These are phyloP conservation scores for Phytoseiulus persimilis DNA, from an alignment of 2,888 invertebrate species.

Conservation along the genomic window DNA sequence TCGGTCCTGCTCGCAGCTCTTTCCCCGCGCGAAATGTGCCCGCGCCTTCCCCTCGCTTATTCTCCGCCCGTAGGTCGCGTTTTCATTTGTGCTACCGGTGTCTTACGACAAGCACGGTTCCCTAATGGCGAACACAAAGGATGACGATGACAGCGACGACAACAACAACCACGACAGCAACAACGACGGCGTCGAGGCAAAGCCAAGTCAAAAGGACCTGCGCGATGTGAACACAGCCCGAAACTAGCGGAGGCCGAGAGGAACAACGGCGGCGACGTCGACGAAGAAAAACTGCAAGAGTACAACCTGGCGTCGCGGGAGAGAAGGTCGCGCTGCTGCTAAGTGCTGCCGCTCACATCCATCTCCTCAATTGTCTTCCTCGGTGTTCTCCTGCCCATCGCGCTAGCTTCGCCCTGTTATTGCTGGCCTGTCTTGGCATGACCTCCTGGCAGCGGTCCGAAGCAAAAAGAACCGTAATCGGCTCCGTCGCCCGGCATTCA, in stretches of 20 bases:
- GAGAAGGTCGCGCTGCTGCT: not conserved
- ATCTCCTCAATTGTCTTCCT: not conserved
- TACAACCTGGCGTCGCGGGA: not conserved
- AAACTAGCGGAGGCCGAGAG: not conserved
- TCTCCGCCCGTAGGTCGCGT: not conserved
- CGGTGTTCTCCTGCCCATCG: not conserved
- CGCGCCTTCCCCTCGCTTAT: no score
- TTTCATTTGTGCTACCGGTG: not conserved
- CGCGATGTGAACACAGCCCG: not conserved
- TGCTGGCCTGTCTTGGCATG: not conserved
- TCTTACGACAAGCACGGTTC: not conserved
- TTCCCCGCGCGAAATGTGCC: not conserved
- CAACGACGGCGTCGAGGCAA: not conserved
- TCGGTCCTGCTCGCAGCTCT: not conserved
- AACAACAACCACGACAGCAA: not conserved
- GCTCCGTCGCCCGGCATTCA: not conserved
- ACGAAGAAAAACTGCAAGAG: not conserved
- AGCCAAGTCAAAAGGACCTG: not conserved
- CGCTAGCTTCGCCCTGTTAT: not conserved
- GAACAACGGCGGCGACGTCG: not conserved
- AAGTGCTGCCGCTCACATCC: not conserved
- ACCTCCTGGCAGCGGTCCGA: not conserved
- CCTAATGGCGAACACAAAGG: slow-evolving; percentile 5
- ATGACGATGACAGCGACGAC: not conserved
- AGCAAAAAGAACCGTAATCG: not conserved